Evolutionary conservation across 2,888 invertebrate species (phyloP), one percentile per base, ranked within the genome.

Genomic region (Aquatica leii): DNA sequence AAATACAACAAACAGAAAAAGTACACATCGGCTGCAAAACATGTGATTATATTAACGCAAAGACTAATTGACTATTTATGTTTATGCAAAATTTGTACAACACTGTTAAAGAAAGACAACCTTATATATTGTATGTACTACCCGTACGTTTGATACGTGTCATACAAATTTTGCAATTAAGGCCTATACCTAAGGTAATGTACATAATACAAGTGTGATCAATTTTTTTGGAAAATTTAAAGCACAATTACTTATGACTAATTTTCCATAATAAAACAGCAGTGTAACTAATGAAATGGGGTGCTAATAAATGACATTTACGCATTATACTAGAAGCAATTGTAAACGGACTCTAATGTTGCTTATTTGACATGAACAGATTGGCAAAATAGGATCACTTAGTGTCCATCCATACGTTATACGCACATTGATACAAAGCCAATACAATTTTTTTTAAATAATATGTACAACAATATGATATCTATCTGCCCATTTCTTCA

Each of bases 111-210:
- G 41, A 63, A 63, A 63, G 54, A 59, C 53, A 51, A 40, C 51
- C 24, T 51, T 50, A 54, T 57, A 63, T 63, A 48, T 54, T 63
- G 40, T 57, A 53, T 62, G 62, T 51, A 63, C 59, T 63, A 63
- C 59, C 63, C 68, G 65, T 68, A 66, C 62, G 62, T 52, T 66
- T 63, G 20, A 51, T 54, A 35, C 14, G 48, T 63, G 68, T 66
- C 64, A 62, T 66, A 66, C 65, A 66, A 70, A 68, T 67, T 70
- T 67, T 69, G 66, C 65, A 68, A 57, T 62, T 69, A 73, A 71
- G 71, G 69, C 72, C 71, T 69, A 69, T 67, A 69, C 64, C 73
- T 72, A 71, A 70, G 66, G 67, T 69, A 73, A 68, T 71, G 65
- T 71, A 73, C 69, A 73, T 69, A 73, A 68, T 56, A 63, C 68